Percentiles rank a stretch among this genome's conserved stretches.
phyloP scores from a whole-genome alignment of 1,140 invertebrate genomes.

The Euura saliciscinereae region DNA sequence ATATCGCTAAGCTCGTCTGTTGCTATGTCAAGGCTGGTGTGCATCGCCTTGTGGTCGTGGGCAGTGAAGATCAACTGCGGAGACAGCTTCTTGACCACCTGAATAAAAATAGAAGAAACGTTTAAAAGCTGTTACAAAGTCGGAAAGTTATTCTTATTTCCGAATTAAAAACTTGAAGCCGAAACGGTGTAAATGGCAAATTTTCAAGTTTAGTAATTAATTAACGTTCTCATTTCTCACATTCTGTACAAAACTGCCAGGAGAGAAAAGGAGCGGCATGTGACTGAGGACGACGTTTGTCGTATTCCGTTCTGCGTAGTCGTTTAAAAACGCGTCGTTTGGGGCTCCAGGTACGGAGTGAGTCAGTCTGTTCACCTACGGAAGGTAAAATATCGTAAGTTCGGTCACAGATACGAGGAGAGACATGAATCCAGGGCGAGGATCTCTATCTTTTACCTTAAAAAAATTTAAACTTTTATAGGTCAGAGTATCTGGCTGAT shows the following conservation, averaged over 20 bases:
- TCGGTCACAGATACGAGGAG: slow-evolving; percentile 29
- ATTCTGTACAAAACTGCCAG: slow-evolving; percentile 67
- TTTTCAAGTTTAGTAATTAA: slow-evolving; percentile 13
- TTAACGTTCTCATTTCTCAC: slow-evolving; percentile 48
- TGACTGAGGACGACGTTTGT: slow-evolving; percentile 75
- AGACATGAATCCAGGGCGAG: not conserved
- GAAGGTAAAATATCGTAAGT: slow-evolving; percentile 60
- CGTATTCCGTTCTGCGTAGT: slow-evolving; percentile 61
- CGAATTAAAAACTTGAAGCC: not conserved
- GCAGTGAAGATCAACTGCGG: slow-evolving; percentile 86
- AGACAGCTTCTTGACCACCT: slow-evolving; percentile 70
- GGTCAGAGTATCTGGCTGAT: slow-evolving; percentile 68
- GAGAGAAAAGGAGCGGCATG: slow-evolving; percentile 68
- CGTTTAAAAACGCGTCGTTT: slow-evolving; percentile 64
- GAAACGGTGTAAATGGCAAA: not conserved
- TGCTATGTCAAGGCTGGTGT: slow-evolving; percentile 59
- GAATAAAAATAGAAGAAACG: slow-evolving; percentile 28
- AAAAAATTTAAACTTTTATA: slow-evolving; percentile 66
- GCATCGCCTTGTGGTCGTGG: slow-evolving; percentile 78
- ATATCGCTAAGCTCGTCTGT: slow-evolving; percentile 58
- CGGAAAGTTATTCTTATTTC: too few species aligned
- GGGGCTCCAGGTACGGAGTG: slow-evolving; percentile 54
- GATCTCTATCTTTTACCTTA: slow-evolving; percentile 53
- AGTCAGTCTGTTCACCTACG: slow-evolving; percentile 73
- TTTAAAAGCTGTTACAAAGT: not conserved